phyloP scores from a whole-genome alignment of 37 sponge, comb jelly and placozoan genomes.

The Eunapius fragilis region DNA sequence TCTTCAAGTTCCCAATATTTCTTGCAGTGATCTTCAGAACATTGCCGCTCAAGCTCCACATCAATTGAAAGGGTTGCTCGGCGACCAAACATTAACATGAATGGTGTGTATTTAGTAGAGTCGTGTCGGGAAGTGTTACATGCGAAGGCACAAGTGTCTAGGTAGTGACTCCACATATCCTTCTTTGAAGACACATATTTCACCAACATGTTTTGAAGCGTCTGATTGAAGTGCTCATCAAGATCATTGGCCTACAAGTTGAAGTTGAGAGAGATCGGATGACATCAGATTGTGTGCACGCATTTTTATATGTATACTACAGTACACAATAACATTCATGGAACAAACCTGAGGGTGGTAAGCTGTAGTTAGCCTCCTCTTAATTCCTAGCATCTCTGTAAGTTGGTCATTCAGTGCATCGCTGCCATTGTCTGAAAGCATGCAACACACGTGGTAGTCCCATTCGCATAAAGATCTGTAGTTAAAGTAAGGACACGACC shows the following conservation, averaged over 20 bases:
- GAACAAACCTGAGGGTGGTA: slow-evolving; percentile 65
- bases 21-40: slow-evolving; percentile 5
- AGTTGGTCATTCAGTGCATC: slow-evolving; percentile 40
- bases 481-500: no score
- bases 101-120: slow-evolving; percentile 68
- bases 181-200: slow-evolving; percentile 58
- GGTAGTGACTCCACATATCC: slow-evolving; percentile 37
- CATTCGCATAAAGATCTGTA: slow-evolving; percentile 70
- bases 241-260: slow-evolving; percentile 65
- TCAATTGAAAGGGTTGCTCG: slow-evolving; percentile 68
- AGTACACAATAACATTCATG: background rate
- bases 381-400: slow-evolving; percentile 28
- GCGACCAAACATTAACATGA: slow-evolving; percentile 67
- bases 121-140: slow-evolving; percentile 78
- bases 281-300: background rate
- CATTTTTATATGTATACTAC: slow-evolving; percentile 4
- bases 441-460: slow-evolving; percentile 51
- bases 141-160: slow-evolving; percentile 73
- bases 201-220: slow-evolving; percentile 66
- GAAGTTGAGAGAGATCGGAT: background rate
- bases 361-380: slow-evolving; percentile 48
- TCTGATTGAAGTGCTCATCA: slow-evolving; percentile 69
- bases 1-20: slow-evolving; percentile 10
- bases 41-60: slow-evolving; percentile 14
- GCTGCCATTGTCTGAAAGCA: slow-evolving; percentile 50